Evolutionary conservation across 1,140 invertebrate species (phyloP).

Genomic region (Linepithema humile): DNA sequence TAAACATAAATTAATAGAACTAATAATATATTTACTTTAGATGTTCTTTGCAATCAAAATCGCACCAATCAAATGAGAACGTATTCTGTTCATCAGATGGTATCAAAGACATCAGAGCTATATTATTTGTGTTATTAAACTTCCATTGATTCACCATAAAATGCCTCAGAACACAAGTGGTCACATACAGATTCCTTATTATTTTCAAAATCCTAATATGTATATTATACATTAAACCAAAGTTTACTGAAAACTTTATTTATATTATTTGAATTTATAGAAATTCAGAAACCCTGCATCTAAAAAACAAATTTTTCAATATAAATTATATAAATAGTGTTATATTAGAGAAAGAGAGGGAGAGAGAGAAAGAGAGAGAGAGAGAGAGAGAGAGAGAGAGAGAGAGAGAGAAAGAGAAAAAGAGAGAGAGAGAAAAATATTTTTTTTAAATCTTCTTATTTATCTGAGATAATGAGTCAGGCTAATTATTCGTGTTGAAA

Average conservation of each 20-base stretch:
- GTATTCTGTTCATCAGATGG: slow-evolving; percentile 72
- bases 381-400: too few relatives aligned
- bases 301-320: neutral
- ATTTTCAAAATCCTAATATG: slow-evolving; percentile 89
- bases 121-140: slow-evolving; percentile 89
- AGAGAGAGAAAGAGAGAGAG: too few relatives aligned
- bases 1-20: too few relatives aligned
- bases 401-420: too few relatives aligned
- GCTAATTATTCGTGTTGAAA: too few relatives aligned
- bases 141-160: slow-evolving; percentile 93
- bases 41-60: slow-evolving; percentile 71
- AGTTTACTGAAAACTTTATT: neutral
- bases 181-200: slow-evolving; percentile 91
- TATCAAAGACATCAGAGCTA: neutral
- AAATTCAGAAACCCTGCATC: neutral
- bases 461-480: too few relatives aligned
- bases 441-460: too few relatives aligned
- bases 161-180: slow-evolving; percentile 90
- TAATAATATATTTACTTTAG: slow-evolving; percentile 81
- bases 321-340: too few relatives aligned
- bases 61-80: slow-evolving; percentile 86
- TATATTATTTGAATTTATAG: neutral
- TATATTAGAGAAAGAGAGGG: too few relatives aligned
- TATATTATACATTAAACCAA: neutral
- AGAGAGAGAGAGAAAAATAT: too few relatives aligned